Conservation (phyloP, 2,888 invertebrate species). For the Leucophora obtusa region DNA sequence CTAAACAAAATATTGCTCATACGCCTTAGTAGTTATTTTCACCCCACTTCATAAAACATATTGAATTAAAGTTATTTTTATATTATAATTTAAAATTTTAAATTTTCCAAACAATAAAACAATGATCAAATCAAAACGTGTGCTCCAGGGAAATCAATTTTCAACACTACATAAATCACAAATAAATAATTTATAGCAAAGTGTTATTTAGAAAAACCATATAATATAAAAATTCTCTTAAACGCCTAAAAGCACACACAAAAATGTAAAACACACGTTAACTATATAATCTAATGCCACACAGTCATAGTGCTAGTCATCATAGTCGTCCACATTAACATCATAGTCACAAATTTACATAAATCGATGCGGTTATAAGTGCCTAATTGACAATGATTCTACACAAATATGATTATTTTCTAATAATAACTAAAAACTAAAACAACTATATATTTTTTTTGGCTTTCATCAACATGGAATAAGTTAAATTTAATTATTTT, state of each 20-base stretch:
- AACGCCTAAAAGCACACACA: neutral
- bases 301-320: neutral
- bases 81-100: no score
- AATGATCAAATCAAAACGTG: neutral
- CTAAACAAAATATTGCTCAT: no score
- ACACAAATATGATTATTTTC: constrained; percentile 6
- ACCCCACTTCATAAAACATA: no score
- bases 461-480: neutral
- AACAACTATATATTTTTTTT: neutral
- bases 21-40: no score
- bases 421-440: neutral
- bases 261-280: neutral
- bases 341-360: constrained; percentile 13
- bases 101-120: neutral
- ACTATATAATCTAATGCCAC: neutral
- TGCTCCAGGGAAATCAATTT: constrained; percentile 54
- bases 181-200: constrained; percentile 43
- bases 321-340: neutral
- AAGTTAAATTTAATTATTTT: neutral
- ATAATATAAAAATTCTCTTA: neutral
- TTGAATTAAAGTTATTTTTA: no score
- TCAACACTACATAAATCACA: constrained; percentile 51
- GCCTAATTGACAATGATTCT: constrained; percentile 35
- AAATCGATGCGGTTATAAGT: constrained; percentile 19
- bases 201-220: neutral